Conservation (phyloP, 2,797 vertebrate species). For the Arnoldichthys spilopterus region DNA sequence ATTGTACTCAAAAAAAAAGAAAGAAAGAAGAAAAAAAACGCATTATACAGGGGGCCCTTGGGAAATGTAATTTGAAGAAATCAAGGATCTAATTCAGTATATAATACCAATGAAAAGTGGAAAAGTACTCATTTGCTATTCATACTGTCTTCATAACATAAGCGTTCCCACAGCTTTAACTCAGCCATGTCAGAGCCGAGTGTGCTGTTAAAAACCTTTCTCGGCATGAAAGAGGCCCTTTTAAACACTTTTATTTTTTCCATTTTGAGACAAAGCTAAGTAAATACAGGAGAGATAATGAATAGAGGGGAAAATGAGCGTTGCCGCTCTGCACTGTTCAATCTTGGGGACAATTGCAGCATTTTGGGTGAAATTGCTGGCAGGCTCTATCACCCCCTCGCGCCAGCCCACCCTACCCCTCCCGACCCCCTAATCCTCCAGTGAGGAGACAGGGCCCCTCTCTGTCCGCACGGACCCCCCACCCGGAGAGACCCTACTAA, state of each 20-base stretch:
- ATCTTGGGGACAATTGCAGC: conserved; percentile 84
- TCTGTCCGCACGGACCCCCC: conserved; percentile 82
- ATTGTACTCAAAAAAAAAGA: conserved; percentile 69
- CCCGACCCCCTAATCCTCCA: conserved; percentile 77
- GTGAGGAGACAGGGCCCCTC: conserved; percentile 72
- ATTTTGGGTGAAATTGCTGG: conserved; percentile 84
- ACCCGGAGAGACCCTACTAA: conserved; percentile 81
- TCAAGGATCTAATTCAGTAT: conserved; percentile 80
- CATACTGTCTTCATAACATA: conserved; percentile 76
- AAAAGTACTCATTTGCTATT: conserved; percentile 80
- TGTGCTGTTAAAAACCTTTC: conserved; percentile 74
- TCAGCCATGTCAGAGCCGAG: conserved; percentile 71
- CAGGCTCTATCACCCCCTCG: conserved; percentile 62
- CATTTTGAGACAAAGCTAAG: conserved; percentile 81
- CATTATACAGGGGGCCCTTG: conserved; percentile 63
- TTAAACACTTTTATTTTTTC: conserved; percentile 74
- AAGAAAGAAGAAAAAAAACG: conserved; percentile 47
- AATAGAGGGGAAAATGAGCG: conserved; percentile 80
- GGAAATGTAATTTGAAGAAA: conserved; percentile 79
- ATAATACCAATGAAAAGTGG: conserved; percentile 74
- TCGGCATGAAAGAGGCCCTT: conserved; percentile 72
- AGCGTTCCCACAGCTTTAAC: conserved; percentile 75
- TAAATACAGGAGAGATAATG: conserved; percentile 84
- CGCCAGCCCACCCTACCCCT: conserved; percentile 60
- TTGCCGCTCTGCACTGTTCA: conserved; percentile 76